Conservation (phyloP, 92 coral and sea anemone genomes). For the Galaxea fascicularis region DNA sequence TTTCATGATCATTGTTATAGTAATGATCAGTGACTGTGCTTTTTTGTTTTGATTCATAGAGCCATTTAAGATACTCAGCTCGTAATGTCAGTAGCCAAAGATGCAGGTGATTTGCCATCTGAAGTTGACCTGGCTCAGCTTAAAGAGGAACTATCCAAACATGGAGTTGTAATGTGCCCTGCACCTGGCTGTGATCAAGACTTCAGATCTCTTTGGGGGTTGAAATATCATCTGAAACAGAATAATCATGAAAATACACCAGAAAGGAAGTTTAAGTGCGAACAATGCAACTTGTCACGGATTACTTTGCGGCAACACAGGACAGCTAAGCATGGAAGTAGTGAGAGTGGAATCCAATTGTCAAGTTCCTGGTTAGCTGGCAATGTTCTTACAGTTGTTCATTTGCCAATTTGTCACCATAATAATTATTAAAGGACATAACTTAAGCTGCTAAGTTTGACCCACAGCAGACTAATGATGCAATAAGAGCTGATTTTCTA, state of each 20-base stretch:
- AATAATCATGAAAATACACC: slow-evolving; percentile 34
- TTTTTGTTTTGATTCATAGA: not conserved
- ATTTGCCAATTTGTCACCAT: no score
- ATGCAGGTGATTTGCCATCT: slow-evolving; percentile 4
- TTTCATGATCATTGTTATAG: no score
- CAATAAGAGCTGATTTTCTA: no score
- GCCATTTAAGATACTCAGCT: not conserved
- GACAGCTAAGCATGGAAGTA: slow-evolving; percentile 21
- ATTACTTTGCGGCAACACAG: slow-evolving; percentile 64
- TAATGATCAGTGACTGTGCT: no score
- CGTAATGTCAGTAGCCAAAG: slow-evolving; percentile 10
- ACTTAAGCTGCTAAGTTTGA: no score
- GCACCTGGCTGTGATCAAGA: slow-evolving; percentile 60
- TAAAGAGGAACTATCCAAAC: slow-evolving; percentile 54
- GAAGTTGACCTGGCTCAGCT: slow-evolving; percentile 61
- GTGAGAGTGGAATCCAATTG: slow-evolving; percentile 23
- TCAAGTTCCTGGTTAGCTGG: slow-evolving; percentile 18
- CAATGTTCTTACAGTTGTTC: no score
- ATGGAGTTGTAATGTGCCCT: slow-evolving; percentile 75
- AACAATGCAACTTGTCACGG: slow-evolving; percentile 62
- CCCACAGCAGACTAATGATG: no score
- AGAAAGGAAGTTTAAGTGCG: slow-evolving; percentile 70
- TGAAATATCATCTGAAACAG: slow-evolving; percentile 76
- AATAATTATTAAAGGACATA: no score
- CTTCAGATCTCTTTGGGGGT: slow-evolving; percentile 86